A percentile compares a stretch with the other conserved stretches of the same genome.
Evolutionary conservation across 2,888 invertebrate species (phyloP).

Genomic region (Nesidiocoris tenuis): DNA sequence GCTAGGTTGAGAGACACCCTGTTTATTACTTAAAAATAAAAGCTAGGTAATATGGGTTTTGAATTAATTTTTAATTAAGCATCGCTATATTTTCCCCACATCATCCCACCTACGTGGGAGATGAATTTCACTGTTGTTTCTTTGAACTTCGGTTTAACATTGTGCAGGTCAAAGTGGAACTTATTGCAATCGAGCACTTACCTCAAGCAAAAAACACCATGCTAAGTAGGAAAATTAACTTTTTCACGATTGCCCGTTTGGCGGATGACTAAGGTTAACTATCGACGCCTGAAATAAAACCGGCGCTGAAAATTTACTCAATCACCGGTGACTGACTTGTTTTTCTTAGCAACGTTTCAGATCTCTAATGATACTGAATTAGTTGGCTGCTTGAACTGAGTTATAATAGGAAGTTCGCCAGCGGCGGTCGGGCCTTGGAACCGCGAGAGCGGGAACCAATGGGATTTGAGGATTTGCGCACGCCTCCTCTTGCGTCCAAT

Average conservation of each 20-base stretch:
- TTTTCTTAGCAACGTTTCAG: neutral
- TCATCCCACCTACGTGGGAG: too few species aligned
- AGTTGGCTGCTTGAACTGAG: neutral
- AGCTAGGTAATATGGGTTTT: too few species aligned
- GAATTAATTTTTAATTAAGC: too few species aligned
- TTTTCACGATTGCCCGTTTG: neutral
- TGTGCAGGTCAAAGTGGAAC: too few species aligned
- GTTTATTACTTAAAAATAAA: too few species aligned
- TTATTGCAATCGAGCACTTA: too few species aligned
- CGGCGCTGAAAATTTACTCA: conserved; percentile 1
- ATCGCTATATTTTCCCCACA: too few species aligned
- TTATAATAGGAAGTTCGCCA: conserved; percentile 1
- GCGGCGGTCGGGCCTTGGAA: neutral
- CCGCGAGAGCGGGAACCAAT: conserved; percentile 4
- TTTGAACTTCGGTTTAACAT: too few species aligned
- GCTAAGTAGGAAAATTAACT: neutral
- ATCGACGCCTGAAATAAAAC: neutral
- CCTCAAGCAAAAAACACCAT: neutral
- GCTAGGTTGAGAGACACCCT: too few species aligned
- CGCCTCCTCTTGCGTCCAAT: conserved; percentile 10
- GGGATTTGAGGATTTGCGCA: neutral
- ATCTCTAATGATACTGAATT: conserved; percentile 13
- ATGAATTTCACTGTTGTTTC: too few species aligned
- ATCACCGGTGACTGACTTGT: neutral
- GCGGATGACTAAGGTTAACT: neutral